phyloP scores from a whole-genome alignment of 2,888 invertebrate genomes.

The Lithophane ornitopus region DNA sequence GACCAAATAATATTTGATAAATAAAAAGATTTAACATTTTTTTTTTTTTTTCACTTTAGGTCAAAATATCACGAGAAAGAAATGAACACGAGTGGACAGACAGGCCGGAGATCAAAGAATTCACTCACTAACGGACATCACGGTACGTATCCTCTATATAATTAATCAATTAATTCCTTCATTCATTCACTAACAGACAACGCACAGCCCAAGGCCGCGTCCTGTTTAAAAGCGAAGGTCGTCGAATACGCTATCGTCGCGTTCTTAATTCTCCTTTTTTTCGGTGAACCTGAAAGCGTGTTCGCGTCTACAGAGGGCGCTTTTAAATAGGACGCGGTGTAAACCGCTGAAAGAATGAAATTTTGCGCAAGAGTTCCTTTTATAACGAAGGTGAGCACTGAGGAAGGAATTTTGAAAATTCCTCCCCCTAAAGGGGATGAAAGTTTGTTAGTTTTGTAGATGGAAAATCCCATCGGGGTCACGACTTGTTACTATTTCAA shows the following conservation, averaged over 20 bases:
- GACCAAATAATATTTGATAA: background rate
- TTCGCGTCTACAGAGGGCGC: no score
- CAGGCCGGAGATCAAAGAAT: slow-evolving; percentile 78
- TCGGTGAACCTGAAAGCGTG: no score
- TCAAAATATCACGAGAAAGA: slow-evolving; percentile 76
- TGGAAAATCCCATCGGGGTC: background rate
- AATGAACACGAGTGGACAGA: slow-evolving; percentile 69
- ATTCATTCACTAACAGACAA: background rate
- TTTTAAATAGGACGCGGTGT: no score
- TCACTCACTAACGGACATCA: slow-evolving; percentile 84
- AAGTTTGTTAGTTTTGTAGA: no score
- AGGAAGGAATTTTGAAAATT: no score
- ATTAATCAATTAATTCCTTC: background rate
- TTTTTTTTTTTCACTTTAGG: no score
- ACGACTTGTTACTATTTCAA: background rate
- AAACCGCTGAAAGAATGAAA: background rate
- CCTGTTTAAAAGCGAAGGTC: no score
- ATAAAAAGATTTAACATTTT: background rate
- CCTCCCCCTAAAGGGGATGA: no score
- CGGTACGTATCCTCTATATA: slow-evolving; percentile 72
- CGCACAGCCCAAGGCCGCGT: no score
- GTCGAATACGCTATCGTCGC: no score
- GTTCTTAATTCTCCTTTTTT: no score
- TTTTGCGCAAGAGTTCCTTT: background rate
- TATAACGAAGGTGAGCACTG: background rate